These are phyloP conservation scores for Sceloporus tristichus DNA, from an alignment of 2,113 vertebrate species.

Conservation along the genomic window DNA sequence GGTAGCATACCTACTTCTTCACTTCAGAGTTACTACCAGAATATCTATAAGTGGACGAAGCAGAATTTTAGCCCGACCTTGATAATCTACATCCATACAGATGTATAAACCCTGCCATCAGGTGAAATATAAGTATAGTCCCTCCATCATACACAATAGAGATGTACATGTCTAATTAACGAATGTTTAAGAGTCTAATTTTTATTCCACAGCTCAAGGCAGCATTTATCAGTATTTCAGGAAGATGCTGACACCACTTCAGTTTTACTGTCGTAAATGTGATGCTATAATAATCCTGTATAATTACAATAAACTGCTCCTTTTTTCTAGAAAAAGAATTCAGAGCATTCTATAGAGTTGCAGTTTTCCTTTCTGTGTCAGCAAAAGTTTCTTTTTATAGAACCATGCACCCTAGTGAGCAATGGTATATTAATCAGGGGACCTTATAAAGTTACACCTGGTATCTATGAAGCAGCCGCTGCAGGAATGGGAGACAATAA, in stretches of 20 bases:
- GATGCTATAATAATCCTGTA: constrained; percentile 69
- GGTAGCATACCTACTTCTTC: background rate
- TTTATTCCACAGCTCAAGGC: constrained; percentile 55
- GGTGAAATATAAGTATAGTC: background rate
- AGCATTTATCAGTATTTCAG: constrained; percentile 66
- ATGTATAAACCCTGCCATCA: background rate
- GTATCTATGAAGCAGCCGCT: constrained; percentile 52
- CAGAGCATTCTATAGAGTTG: constrained; percentile 56
- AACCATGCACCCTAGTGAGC: constrained; percentile 60
- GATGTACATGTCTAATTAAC: constrained; percentile 12
- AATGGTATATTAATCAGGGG: constrained; percentile 49
- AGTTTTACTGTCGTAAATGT: constrained; percentile 68
- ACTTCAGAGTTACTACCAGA: background rate
- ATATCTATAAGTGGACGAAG: background rate
- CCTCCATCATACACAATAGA: constrained; percentile 39
- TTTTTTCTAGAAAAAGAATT: constrained; percentile 36
- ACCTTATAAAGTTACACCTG: constrained; percentile 47
- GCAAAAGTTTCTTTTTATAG: constrained; percentile 68
- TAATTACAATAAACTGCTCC: constrained; percentile 80
- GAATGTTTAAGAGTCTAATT: constrained; percentile 46
- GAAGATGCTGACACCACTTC: constrained; percentile 69
- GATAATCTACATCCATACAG: background rate
- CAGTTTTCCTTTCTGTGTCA: constrained; percentile 72
- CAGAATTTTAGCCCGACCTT: background rate
- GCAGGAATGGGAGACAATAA: constrained; percentile 41